Percentiles rank a stretch among this genome's conserved stretches.
Conservation (phyloP, 2,888 invertebrate genomes). For the Gibbula magus region DNA sequence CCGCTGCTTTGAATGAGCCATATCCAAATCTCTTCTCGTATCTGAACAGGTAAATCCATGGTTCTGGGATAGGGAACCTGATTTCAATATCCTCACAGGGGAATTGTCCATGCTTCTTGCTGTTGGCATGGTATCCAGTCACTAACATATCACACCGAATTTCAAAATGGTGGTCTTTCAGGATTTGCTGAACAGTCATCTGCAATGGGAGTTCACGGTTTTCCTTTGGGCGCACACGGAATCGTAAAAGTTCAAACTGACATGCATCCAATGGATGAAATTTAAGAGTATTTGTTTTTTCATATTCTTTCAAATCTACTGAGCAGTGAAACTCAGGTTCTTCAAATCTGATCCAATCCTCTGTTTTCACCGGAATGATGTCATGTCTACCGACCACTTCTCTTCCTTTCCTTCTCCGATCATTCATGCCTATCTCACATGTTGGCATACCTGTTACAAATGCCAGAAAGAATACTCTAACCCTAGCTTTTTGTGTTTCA, state of each 20-base stretch:
- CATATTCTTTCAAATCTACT: conserved; percentile 93
- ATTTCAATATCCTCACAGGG: conserved; percentile 88
- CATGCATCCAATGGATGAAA: conserved; percentile 94
- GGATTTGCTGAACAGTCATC: conserved; percentile 87
- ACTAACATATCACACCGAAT: conserved; percentile 95
- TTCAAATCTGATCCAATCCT: conserved; percentile 99
- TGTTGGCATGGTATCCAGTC: conserved; percentile 96
- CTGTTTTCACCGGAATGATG: conserved; percentile 93
- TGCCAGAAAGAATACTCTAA: conserved; percentile 95
- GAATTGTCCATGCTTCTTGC: conserved; percentile 91
- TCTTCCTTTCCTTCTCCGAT: conserved; percentile 96
- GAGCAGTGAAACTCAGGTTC: conserved; percentile 94
- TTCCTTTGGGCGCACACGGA: conserved; percentile 85
- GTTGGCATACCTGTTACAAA: conserved; percentile 95
- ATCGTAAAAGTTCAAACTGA: conserved; percentile 96
- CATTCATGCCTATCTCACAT: conserved; percentile 97
- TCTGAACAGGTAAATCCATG: conserved; percentile 99
- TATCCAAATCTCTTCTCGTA: conserved; percentile 98
- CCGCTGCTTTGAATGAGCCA: conserved; percentile 95
- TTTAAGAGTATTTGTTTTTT: conserved; percentile 77
- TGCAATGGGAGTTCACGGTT: conserved; percentile 95
- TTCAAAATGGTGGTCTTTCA: conserved; percentile 84
- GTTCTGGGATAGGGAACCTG: conserved; percentile 94
- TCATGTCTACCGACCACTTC: conserved; percentile 99
- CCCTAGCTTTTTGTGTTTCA: conserved; percentile 89